Percentiles rank a stretch among this genome's conserved stretches.
Conservation (phyloP, 1,140 invertebrate species). For the Drosophila trapezifrons region DNA sequence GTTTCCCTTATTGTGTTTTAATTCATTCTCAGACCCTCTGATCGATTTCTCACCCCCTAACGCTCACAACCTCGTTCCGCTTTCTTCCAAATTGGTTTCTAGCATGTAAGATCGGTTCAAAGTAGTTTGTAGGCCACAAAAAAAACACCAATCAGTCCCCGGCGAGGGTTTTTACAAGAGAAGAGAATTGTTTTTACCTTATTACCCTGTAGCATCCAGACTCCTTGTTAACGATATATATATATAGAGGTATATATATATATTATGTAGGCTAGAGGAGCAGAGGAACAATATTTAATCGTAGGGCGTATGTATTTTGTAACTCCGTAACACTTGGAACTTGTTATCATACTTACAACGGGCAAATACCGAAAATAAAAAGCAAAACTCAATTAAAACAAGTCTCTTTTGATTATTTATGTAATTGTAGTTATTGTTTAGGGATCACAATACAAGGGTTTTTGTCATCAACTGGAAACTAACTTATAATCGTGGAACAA, state of each 20-base stretch:
- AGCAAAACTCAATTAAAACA: conserved; percentile 10
- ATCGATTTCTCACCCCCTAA: not conserved
- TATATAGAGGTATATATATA: not conserved
- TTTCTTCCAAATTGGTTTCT: conserved; percentile 18
- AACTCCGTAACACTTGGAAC: conserved; percentile 20
- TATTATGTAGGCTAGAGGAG: not conserved
- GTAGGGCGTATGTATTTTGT: conserved; percentile 23
- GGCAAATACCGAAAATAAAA: conserved; percentile 33
- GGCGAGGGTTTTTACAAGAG: too few relatives aligned
- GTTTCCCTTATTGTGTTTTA: not conserved
- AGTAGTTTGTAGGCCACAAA: conserved; percentile 1
- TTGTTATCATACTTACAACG: conserved; percentile 24
- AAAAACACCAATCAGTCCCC: conserved; percentile 19
- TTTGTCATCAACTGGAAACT: too few relatives aligned
- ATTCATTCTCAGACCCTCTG: conserved; percentile 1
- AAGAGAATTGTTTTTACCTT: conserved; percentile 7
- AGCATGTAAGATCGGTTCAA: conserved; percentile 8
- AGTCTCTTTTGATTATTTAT: not conserved
- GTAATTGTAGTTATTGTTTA: not conserved
- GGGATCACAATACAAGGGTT: not conserved
- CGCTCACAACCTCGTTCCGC: conserved; percentile 19
- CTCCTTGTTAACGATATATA: conserved; percentile 16
- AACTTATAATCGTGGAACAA: too few relatives aligned
- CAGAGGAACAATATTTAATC: conserved; percentile 8
- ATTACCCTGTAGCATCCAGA: not conserved